Evolutionary conservation across 2,888 invertebrate species (phyloP).

Genomic region (Aquatica leii): DNA sequence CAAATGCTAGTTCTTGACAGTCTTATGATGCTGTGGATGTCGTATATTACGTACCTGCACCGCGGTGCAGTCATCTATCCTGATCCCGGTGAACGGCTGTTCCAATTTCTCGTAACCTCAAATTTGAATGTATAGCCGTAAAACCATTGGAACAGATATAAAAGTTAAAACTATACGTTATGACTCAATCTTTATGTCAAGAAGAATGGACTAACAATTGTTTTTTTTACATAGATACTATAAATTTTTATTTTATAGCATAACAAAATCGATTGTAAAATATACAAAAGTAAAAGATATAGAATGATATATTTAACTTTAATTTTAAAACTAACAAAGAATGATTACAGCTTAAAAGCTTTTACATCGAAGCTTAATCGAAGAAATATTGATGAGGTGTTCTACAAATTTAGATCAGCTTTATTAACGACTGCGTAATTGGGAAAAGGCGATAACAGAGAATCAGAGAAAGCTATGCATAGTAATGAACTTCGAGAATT

Average conservation of each 20-base stretch:
- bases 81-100: conserved; percentile 27
- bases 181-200: conserved; percentile 23
- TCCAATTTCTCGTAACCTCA: conserved; percentile 29
- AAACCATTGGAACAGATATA: conserved; percentile 21
- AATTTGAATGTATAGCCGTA: conserved; percentile 30
- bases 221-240: background rate
- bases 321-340: background rate
- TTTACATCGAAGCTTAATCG: conserved; percentile 16
- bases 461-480: conserved; percentile 35
- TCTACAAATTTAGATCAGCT: conserved; percentile 38
- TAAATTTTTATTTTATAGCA: background rate
- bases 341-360: conserved; percentile 1
- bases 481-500: conserved; percentile 26
- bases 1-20: conserved; percentile 12
- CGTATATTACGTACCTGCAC: conserved; percentile 29
- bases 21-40: conserved; percentile 26
- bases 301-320: too few relatives aligned
- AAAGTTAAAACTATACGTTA: conserved; percentile 29
- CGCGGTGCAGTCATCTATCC: conserved; percentile 30
- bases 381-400: conserved; percentile 31
- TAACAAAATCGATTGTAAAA: conserved; percentile 4
- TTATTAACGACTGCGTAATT: conserved; percentile 34
- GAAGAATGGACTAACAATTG: conserved; percentile 11
- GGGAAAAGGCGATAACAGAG: conserved; percentile 35
- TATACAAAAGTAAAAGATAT: background rate